Conservation (phyloP, 64 coral and sea anemone species). For the Pachyseris speciosa region DNA sequence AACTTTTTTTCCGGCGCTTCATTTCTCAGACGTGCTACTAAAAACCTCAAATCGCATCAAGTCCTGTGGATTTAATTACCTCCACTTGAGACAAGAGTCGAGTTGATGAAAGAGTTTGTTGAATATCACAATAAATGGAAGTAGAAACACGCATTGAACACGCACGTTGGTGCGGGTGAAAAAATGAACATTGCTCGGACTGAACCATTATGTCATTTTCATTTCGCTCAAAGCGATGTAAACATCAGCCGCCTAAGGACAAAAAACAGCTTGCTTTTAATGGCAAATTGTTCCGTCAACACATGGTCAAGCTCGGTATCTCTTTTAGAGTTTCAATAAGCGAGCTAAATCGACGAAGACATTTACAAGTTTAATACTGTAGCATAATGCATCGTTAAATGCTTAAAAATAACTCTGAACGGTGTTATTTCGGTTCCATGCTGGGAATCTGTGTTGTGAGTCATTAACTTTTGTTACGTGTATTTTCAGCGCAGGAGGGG, state of each 20-base stretch:
- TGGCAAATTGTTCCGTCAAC: neutral
- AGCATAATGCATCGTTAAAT: neutral
- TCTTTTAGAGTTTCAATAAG: neutral
- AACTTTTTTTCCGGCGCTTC: neutral
- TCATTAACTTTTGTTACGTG: conserved; percentile 28
- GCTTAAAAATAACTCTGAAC: neutral
- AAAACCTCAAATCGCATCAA: neutral
- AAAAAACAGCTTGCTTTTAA: neutral
- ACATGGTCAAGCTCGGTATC: neutral
- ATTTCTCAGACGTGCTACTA: neutral
- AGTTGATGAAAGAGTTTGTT: conserved; percentile 24
- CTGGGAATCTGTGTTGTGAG: neutral
- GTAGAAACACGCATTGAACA: neutral
- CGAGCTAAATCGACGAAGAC: conserved; percentile 14
- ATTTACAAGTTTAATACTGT: conserved; percentile 1
- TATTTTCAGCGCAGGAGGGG: neutral
- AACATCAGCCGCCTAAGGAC: neutral
- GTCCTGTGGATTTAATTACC: conserved; percentile 23
- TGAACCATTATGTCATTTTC: neutral
- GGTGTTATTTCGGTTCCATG: neutral
- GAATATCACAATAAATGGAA: conserved; percentile 21
- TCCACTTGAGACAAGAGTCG: conserved; percentile 34
- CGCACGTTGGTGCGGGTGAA: neutral
- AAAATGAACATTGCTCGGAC: neutral
- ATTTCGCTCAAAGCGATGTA: neutral